Conservation (phyloP, 2,113 vertebrate genomes). For the Mesembrinibis cayennensis region DNA sequence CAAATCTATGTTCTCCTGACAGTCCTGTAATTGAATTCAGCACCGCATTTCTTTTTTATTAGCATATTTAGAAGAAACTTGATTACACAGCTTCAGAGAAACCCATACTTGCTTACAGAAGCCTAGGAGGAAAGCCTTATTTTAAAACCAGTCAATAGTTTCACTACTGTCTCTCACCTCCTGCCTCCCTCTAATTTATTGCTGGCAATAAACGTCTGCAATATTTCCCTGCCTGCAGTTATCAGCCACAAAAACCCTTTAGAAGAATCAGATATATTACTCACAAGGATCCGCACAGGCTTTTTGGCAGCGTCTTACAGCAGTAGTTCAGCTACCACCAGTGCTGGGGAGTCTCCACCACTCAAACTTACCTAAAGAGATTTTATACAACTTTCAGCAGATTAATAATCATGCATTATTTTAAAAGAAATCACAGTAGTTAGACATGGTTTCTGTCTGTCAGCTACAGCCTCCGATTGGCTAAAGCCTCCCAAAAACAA, state of each 20-base stretch:
- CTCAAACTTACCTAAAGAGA: neutral
- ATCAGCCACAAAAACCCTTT: neutral
- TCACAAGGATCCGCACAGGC: neutral
- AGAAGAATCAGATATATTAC: slow-evolving; percentile 32
- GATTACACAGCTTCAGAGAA: neutral
- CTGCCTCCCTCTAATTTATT: neutral
- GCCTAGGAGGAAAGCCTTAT: neutral
- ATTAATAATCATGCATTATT: neutral
- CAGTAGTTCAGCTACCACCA: neutral
- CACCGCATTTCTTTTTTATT: neutral
- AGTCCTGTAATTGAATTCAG: neutral
- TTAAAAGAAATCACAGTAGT: neutral
- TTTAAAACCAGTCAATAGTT: neutral
- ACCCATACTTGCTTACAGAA: rapidly evolving
- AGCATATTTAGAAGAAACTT: neutral
- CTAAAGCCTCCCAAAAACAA: slow-evolving; percentile 34
- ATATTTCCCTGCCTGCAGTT: neutral
- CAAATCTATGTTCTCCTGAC: neutral
- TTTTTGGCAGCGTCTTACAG: neutral
- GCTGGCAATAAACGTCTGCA: neutral
- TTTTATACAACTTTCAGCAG: neutral
- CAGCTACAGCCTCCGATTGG: neutral
- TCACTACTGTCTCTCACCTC: neutral
- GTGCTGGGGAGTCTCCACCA: neutral
- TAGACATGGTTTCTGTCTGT: neutral